Base-by-base conservation (phyloP, 2,113 vertebrate genomes). In the Dinomys branickii region DNA sequence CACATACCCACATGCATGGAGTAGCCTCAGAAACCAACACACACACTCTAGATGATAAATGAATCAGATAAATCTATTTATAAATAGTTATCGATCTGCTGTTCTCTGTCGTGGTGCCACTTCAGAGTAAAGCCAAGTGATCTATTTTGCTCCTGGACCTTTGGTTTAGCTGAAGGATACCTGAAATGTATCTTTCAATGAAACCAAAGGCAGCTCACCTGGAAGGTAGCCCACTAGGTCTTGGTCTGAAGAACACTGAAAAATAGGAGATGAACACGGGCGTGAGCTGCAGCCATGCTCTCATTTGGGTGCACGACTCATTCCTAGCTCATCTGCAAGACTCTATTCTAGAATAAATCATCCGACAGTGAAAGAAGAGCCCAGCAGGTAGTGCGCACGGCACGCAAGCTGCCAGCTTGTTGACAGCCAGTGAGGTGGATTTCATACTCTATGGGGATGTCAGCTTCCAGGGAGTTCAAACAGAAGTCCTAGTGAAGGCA, bases 131-230 rank as follows among this genome's bases (percentile, higher is more conserved):
- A 61, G 54, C 86, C 58, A 89, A 90, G 92, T 97, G 95, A 97
- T 96, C 97, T 97, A 95, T 98, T 98, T 98, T 98, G 98, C 88
- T 94, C 97, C 80, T 90, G 95, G 94, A 98, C 87, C 87, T 98
- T 96, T 97, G 94, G 96, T 98, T 98, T 97, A 97, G 65, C 94
- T 98, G 96, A 97, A 98, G 98, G 96, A 98, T 93, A 85, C 30
- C 83, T 92, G 97, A 98, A 98, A 96, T 61, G 26, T 28, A 61
- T 61, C 24, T 61, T 61, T 61, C 59, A 26, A 61, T 24, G 7
- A 61, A 61, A 61, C 24, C 59, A 61, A 61, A 61, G 59, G 59
- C 59, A 10, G 24, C 59, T 24, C 59, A 28, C 59, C 59, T 61
- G 97, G 91, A 97, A 95, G 85, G 96, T 92, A 97, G 95, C 88